Evolutionary conservation across 1,140 invertebrate genomes (phyloP).

Genomic region (Pseudomyrmex cubaensis): DNA sequence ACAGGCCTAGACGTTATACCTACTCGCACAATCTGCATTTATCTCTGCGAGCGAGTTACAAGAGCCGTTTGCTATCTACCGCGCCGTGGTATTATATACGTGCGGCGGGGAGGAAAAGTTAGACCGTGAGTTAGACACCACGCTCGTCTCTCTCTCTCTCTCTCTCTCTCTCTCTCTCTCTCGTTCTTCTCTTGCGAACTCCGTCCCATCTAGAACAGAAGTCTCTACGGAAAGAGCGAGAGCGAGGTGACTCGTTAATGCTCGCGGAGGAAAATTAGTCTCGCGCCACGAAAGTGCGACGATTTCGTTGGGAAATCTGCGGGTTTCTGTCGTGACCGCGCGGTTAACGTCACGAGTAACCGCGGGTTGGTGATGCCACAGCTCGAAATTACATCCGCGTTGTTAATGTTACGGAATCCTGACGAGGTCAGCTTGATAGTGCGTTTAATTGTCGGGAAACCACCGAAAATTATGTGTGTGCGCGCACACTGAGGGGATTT

Average conservation of each 20-base stretch:
- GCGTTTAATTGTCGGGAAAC: background rate
- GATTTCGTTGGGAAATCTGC: constrained; percentile 41
- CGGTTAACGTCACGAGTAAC: constrained; percentile 21
- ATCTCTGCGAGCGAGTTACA: constrained; percentile 66
- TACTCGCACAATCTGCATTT: constrained; percentile 76
- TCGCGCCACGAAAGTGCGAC: constrained; percentile 35
- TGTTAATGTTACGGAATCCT: background rate
- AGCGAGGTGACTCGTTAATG: constrained; percentile 51
- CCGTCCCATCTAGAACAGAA: constrained; percentile 9
- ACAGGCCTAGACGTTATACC: constrained; percentile 76
- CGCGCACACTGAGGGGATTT: background rate
- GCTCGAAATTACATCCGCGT: background rate
- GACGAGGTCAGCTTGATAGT: background rate
- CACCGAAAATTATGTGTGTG: background rate
- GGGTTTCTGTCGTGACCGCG: constrained; percentile 19
- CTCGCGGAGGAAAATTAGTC: constrained; percentile 48
- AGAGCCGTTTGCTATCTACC: constrained; percentile 63
- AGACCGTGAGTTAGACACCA: constrained; percentile 33
- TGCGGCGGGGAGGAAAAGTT: constrained; percentile 46
- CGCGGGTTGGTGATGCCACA: constrained; percentile 19
- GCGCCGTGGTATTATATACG: constrained; percentile 11
- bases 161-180: too few species aligned
- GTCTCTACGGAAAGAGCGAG: constrained; percentile 46
- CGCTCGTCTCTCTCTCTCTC: constrained; percentile 26
- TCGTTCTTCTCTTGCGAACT: background rate